Evolutionary conservation across 37 sponge, comb jelly and placozoan genomes (phyloP).

Genomic region (Hormiphora californensis): DNA sequence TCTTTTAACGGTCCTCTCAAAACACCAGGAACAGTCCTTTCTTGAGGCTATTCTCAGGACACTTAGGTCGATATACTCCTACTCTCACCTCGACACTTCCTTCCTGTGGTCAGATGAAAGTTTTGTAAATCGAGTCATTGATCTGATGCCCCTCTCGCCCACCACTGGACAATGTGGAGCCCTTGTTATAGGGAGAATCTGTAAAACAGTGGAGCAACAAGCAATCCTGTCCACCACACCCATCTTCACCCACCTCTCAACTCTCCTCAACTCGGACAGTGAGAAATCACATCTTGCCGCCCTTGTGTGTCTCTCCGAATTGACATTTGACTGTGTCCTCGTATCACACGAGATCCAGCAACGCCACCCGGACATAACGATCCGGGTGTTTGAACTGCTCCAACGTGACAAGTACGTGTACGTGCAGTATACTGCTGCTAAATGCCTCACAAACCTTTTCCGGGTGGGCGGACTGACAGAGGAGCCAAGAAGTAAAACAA

Average conservation of each 20-base stretch:
- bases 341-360: not conserved
- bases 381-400: conserved; percentile 13
- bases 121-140: conserved; percentile 7
- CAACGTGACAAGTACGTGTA: conserved; percentile 14
- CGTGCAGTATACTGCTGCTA: conserved; percentile 39
- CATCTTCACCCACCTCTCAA: not conserved
- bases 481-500: conserved; percentile 1
- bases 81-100: conserved; percentile 5
- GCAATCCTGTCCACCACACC: conserved; percentile 47
- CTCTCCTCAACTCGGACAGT: not conserved
- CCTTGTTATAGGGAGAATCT: conserved; percentile 38
- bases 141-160: conserved; percentile 12
- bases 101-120: not conserved
- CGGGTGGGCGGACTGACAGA: not conserved
- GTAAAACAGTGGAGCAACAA: conserved; percentile 42
- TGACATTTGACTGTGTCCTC: conserved; percentile 9
- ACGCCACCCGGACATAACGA: not conserved
- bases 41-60: conserved; percentile 58
- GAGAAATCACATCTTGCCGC: conserved; percentile 2
- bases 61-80: conserved; percentile 58
- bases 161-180: conserved; percentile 29
- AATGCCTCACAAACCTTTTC: conserved; percentile 52
- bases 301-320: conserved; percentile 16
- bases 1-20: not conserved
- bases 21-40: not conserved